Conservation (phyloP, 2,797 vertebrate species). For the Parotocinclus haroldoi region DNA sequence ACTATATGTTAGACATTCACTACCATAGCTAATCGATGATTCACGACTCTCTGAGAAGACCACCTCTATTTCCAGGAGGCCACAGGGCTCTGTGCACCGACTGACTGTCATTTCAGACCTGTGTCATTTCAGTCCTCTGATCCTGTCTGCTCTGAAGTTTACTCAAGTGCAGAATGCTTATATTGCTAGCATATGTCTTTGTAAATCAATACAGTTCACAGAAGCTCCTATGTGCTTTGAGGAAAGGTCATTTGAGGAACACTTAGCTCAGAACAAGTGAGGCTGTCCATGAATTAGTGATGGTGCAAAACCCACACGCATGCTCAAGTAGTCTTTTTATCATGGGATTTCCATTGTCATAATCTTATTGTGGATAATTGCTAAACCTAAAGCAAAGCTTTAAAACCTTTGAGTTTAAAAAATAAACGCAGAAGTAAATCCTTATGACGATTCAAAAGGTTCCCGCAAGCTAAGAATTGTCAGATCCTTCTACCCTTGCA, state of each 20-base stretch:
- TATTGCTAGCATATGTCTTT: slow-evolving; percentile 36
- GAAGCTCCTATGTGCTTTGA: slow-evolving; percentile 40
- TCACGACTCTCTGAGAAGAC: slow-evolving; percentile 55
- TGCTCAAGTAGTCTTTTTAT: too few species aligned
- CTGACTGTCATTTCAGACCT: slow-evolving; percentile 19
- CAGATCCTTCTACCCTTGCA: too few species aligned
- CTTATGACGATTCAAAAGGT: too few species aligned
- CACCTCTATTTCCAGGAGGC: slow-evolving; percentile 41
- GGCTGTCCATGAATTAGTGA: slow-evolving; percentile 68
- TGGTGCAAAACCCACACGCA: slow-evolving; percentile 20
- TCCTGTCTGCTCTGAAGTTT: slow-evolving; percentile 3
- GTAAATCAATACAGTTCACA: slow-evolving; percentile 18
- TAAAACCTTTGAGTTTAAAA: too few species aligned
- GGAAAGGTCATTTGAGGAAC: slow-evolving; percentile 66
- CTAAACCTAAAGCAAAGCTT: too few species aligned
- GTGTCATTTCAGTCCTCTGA: slow-evolving; percentile 29
- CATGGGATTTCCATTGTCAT: too few species aligned
- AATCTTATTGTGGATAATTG: too few species aligned
- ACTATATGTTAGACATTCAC: slow-evolving; percentile 48
- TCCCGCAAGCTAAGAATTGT: too few species aligned
- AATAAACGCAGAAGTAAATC: too few species aligned
- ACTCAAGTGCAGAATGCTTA: not conserved
- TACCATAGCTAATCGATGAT: slow-evolving; percentile 62
- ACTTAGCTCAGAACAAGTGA: slow-evolving; percentile 53
- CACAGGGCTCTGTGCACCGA: slow-evolving; percentile 18